phyloP scores from a whole-genome alignment of 2,888 invertebrate genomes.

The Smittia aterrima region DNA sequence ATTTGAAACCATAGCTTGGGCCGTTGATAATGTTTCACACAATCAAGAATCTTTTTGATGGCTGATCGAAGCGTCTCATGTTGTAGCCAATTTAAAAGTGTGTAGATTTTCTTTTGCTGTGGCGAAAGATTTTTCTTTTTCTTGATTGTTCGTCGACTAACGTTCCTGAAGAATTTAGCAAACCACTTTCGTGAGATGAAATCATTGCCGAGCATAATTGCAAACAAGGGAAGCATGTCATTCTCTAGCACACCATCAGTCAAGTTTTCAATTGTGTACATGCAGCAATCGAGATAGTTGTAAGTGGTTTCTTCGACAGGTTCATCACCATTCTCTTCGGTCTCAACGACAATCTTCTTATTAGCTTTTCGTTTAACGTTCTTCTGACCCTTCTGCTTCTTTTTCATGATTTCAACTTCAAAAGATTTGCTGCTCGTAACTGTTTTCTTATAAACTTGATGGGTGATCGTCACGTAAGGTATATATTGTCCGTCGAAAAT shows the following conservation, averaged over 20 bases:
- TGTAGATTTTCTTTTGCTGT: constrained; percentile 68
- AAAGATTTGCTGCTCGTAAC: constrained; percentile 18
- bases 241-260: constrained; percentile 63
- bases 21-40: constrained; percentile 60
- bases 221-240: constrained; percentile 72
- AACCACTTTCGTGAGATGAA: constrained; percentile 71
- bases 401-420: constrained; percentile 43
- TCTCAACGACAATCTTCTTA: constrained; percentile 15
- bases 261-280: constrained; percentile 71
- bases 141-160: constrained; percentile 54
- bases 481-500: constrained; percentile 82
- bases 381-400: constrained; percentile 45
- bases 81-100: constrained; percentile 73
- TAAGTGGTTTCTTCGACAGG: constrained; percentile 21
- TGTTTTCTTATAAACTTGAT: constrained; percentile 52
- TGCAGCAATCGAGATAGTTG: constrained; percentile 60
- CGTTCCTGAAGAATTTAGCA: constrained; percentile 65
- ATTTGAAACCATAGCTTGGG: constrained; percentile 59
- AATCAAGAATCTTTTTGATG: constrained; percentile 63
- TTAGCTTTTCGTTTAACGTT: constrained; percentile 44
- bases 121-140: constrained; percentile 55
- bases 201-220: constrained; percentile 86
- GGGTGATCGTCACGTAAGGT: constrained; percentile 67
- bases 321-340: constrained; percentile 12
- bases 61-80: constrained; percentile 69